A percentile compares a stretch with the other conserved stretches of the same genome.
phyloP scores from a whole-genome alignment of 2,888 invertebrate species.

The Caenorhabditis doughertyi region DNA sequence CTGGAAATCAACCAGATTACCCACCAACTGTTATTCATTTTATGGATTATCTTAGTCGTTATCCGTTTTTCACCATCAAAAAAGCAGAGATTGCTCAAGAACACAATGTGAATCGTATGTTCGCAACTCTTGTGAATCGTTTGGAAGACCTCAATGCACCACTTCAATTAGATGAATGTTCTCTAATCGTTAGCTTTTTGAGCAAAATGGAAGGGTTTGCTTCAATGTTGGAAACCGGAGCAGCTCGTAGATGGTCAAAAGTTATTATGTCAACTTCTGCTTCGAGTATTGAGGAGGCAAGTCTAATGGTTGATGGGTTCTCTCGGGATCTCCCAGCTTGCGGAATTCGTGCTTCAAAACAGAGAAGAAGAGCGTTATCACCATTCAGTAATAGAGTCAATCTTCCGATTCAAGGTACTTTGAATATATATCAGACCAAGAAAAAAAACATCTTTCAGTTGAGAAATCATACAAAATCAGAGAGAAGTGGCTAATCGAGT shows the following conservation, averaged over 20 bases:
- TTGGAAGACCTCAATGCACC: slow-evolving; percentile 57
- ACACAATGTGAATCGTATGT: slow-evolving; percentile 47
- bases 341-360: slow-evolving; percentile 49
- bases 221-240: slow-evolving; percentile 32
- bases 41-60: slow-evolving; percentile 56
- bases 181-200: slow-evolving; percentile 28
- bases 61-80: slow-evolving; percentile 45
- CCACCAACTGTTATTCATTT: slow-evolving; percentile 49
- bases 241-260: slow-evolving; percentile 42
- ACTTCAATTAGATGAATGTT: slow-evolving; percentile 37
- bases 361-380: slow-evolving; percentile 43
- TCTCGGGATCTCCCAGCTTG: slow-evolving; percentile 31
- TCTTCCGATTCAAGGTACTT: slow-evolving; percentile 32
- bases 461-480: slow-evolving; percentile 53
- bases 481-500: slow-evolving; percentile 54
- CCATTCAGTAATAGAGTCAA: slow-evolving; percentile 35
- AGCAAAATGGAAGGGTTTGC: slow-evolving; percentile 40
- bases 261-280: slow-evolving; percentile 24
- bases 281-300: slow-evolving; percentile 45
- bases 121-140: slow-evolving; percentile 54
- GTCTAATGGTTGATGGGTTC: slow-evolving; percentile 47
- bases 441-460: slow-evolving; percentile 22
- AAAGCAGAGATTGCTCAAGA: slow-evolving; percentile 18
- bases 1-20: slow-evolving; percentile 45
- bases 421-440: background rate